Evolutionary conservation across 2,888 invertebrate species (phyloP), one percentile per base, ranked within the genome.

Genomic region (Xanthorhoe spadicearia): DNA sequence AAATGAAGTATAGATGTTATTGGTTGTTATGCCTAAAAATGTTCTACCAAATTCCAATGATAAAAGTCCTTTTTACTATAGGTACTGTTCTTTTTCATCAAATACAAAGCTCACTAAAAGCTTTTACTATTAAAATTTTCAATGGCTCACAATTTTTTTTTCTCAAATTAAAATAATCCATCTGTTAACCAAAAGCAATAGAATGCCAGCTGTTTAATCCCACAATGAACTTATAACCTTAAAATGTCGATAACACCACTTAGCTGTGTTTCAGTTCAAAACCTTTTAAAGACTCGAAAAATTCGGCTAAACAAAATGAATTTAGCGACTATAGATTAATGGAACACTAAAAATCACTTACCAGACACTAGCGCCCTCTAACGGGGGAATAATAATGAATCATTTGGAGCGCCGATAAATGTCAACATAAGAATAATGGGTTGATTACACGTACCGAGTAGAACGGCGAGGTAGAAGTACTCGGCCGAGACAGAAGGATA

Each of bases 291-390:
- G 13, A 10, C 28, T 52, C 52, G 53, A 53, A 1, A 6, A 53
- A 52, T 28, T 19, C n/a, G 48, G 5, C 10, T 19, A 19, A 55
- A 43, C 38, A 55, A 38, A 54, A 57, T 23, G 23, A 46, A 46
- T 54, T 54, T 50, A 8, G 52, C 28, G 51, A 50, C 35, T 19
- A 64, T 54, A 64, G 57, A 64, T 58, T 68, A 64, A 54, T 61
- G 64, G 43, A 50, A 68, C 64, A 64, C 64, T 64, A 68, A 64
- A 68, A 68, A 61, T 54, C 64, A 68, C 68, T 68, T 68, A 68
- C 51, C 48, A 61, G 19, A 32, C 32, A 35, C 53, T 35, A 53
- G 35, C n/a, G 35, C 35, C 53, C 10, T 35, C 32, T 35, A 9
- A 3, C 9, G 17, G 10, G 28, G 35, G 35, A 53, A 53, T 53